These are phyloP conservation scores for Leuciscus idus DNA, from an alignment of 2,113 vertebrate genomes.

Conservation along the genomic window DNA sequence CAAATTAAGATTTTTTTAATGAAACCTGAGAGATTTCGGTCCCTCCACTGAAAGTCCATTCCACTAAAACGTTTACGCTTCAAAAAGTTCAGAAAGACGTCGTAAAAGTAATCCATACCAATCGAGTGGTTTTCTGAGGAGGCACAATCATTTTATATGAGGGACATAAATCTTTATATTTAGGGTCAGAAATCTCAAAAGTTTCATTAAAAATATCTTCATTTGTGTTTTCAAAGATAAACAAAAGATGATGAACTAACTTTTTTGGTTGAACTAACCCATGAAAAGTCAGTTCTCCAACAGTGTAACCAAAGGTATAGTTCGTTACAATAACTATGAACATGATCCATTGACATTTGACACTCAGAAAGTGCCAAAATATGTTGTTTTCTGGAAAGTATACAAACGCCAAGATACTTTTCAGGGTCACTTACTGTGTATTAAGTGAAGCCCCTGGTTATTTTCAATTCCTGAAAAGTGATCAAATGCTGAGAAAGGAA, in stretches of 20 bases:
- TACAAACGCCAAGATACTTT: background rate
- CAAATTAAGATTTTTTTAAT: background rate
- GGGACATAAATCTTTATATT: background rate
- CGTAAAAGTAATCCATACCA: background rate
- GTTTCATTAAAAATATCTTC: background rate
- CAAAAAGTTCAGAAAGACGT: background rate
- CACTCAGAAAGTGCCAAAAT: too few relatives aligned
- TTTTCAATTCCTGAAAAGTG: background rate
- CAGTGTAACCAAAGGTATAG: too few relatives aligned
- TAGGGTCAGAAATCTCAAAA: background rate
- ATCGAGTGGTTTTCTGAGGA: background rate
- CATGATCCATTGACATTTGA: too few relatives aligned
- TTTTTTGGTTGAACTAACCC: background rate
- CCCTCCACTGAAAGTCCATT: background rate
- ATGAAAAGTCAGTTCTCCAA: background rate
- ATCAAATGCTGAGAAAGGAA: background rate
- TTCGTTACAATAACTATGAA: too few relatives aligned
- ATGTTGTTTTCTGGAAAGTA: too few relatives aligned
- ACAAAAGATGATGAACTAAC: background rate
- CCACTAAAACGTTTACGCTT: background rate
- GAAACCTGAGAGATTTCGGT: background rate
- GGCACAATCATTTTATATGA: background rate
- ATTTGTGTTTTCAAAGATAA: background rate
- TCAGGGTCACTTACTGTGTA: background rate
- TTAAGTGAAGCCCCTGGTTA: background rate